Percentiles rank a stretch among this genome's conserved stretches.
Conservation (phyloP, 1,140 invertebrate genomes). For the Goniozus legneri region DNA sequence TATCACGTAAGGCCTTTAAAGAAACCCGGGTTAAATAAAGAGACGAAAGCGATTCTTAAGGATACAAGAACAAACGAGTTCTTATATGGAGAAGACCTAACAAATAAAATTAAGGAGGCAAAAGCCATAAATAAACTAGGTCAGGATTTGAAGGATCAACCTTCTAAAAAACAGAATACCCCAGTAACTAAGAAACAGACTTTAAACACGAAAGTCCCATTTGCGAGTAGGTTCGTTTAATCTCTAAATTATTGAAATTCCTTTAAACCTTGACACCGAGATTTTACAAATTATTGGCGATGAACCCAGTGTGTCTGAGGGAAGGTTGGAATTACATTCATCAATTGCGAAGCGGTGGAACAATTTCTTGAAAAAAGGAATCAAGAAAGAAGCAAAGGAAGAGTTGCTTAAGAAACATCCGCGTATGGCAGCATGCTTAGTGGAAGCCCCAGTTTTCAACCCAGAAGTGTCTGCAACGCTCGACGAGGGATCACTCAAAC, state of each 20-base stretch:
- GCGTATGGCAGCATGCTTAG: background rate
- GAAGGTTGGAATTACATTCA: too few relatives aligned
- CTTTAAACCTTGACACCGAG: too few relatives aligned
- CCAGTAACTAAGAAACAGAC: background rate
- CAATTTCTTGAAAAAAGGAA: background rate
- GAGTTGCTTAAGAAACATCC: background rate
- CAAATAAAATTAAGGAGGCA: slow-evolving; percentile 6
- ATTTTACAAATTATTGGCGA: too few relatives aligned
- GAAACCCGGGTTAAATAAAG: slow-evolving; percentile 7
- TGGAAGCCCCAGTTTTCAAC: background rate
- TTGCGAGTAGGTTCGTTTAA: too few relatives aligned
- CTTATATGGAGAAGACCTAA: slow-evolving; percentile 5
- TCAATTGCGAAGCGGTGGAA: background rate
- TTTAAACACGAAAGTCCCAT: background rate
- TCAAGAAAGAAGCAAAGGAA: background rate
- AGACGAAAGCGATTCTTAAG: slow-evolving; percentile 4
- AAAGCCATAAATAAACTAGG: slow-evolving; percentile 1
- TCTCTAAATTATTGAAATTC: too few relatives aligned
- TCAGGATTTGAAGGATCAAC: background rate
- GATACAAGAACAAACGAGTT: slow-evolving; percentile 7
- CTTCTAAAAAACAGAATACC: background rate
- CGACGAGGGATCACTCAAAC: too few relatives aligned
- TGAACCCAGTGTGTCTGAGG: too few relatives aligned
- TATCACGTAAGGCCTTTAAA: slow-evolving; percentile 11
- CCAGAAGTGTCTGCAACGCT: background rate